These are phyloP conservation scores for Bellardia pandia DNA, from an alignment of 2,888 invertebrate genomes.

Conservation along the genomic window DNA sequence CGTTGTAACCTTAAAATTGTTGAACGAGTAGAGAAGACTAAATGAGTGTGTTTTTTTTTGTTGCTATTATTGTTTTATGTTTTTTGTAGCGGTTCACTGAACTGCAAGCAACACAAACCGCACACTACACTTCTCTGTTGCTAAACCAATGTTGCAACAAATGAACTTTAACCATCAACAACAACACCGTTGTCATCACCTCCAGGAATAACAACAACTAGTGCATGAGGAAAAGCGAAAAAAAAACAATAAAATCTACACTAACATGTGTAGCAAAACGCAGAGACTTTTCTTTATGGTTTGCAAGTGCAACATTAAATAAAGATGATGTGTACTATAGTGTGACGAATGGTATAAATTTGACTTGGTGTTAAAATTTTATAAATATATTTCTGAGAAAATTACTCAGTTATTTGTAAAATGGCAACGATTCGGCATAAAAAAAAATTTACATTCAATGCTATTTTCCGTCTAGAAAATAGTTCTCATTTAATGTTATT, in stretches of 20 bases:
- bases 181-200: conserved; percentile 34
- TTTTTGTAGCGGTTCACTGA: conserved; percentile 64
- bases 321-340: conserved; percentile 3
- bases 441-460: neutral
- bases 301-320: conserved; percentile 39
- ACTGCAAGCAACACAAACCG: conserved; percentile 59
- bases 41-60: neutral
- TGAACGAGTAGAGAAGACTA: neutral
- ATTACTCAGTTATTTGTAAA: neutral
- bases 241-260: conserved; percentile 13
- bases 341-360: conserved; percentile 32
- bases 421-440: too few species aligned
- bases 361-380: neutral
- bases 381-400: neutral
- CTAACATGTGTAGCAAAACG: neutral
- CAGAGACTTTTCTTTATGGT: conserved; percentile 7
- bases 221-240: conserved; percentile 34
- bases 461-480: neutral
- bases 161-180: conserved; percentile 65
- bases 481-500: neutral
- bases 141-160: conserved; percentile 57
- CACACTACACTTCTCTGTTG: conserved; percentile 33
- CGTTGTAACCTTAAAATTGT: conserved; percentile 36
- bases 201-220: conserved; percentile 41
- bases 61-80: neutral